Base-by-base conservation (phyloP, 2,888 invertebrate species). In the Ochropacha duplaris region DNA sequence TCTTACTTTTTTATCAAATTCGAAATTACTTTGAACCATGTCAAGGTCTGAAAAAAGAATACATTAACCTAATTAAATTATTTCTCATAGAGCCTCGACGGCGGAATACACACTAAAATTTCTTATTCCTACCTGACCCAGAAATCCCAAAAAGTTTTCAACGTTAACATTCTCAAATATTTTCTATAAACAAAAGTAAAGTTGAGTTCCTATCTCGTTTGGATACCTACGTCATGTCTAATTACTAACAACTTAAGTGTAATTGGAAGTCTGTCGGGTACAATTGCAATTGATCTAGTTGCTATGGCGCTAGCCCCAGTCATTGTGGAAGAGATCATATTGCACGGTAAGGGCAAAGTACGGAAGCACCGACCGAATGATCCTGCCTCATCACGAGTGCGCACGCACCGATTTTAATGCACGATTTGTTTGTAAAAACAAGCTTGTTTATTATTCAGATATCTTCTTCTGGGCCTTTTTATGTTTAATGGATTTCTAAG, bases 281-380 rank as follows among this genome's bases (percentile, higher is more conserved):
- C 44, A n/a, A 44, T 44, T 44, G 19, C 44, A 44, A 44, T 44
- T 44, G 19, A 44, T 56, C 56, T 64, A 55, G 84, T 87, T 86
- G 81, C 84, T 70, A 85, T 83, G 86, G 84, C 83, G 81, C 78
- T 72, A 72, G 62, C 55, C 56, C 57, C 58, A 36, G 55, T 50
- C 62, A 60, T 59, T 44, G 44, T 19, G 16, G 60, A 57, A 62
- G 51, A 51, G 57, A 56, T 79, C 72, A 26, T 50, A 60, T 71
- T 64, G 58, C 70, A 67, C 59, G 64, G 65, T 74, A 67, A 65
- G 56, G 52, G 59, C 61, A 58, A 66, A 65, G 69, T 67, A 54
- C 64, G 63, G 69, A 65, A 68, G 64, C 56, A 49, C 49, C 44
- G 49, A 51, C 19, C 44, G 44, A 44, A 44, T 9, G 19, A 16